Conservation (phyloP, 92 coral and sea anemone species). For the Zoanthus gigantus region DNA sequence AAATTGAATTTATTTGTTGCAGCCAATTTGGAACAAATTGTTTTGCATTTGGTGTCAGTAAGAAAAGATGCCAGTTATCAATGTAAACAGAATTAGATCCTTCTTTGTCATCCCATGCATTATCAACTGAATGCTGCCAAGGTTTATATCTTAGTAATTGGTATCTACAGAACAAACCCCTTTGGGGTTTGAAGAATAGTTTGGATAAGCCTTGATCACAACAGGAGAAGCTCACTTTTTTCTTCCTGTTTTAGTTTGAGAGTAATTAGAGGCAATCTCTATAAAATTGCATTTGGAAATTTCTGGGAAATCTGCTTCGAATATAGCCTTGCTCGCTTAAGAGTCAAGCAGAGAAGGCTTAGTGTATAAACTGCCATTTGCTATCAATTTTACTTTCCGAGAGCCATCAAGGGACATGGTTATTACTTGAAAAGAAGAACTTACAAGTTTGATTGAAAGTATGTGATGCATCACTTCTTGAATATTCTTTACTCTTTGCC, state of each 20-base stretch:
- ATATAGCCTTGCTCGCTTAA: conserved; percentile 47
- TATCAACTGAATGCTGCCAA: conserved; percentile 50
- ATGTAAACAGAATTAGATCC: not conserved
- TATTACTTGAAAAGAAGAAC: conserved; percentile 64
- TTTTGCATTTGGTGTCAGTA: conserved; percentile 44
- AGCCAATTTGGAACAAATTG: conserved; percentile 49
- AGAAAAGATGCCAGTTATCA: conserved; percentile 38
- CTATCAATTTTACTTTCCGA: conserved; percentile 44
- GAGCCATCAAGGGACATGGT: conserved; percentile 69
- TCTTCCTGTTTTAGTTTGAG: conserved; percentile 32
- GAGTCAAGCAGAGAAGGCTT: conserved; percentile 62
- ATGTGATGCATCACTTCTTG: conserved; percentile 74
- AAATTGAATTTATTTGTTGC: conserved; percentile 51
- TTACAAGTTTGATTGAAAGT: conserved; percentile 59
- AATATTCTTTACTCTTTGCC: conserved; percentile 71
- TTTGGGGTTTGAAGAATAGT: conserved; percentile 52
- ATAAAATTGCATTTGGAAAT: conserved; percentile 53
- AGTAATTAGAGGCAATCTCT: conserved; percentile 58
- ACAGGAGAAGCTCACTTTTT: conserved; percentile 45
- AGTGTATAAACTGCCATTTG: conserved; percentile 43
- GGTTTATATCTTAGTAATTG: conserved; percentile 65
- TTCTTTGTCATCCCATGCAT: conserved; percentile 41
- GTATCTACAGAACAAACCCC: conserved; percentile 55
- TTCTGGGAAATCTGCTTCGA: conserved; percentile 49
- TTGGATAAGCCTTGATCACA: conserved; percentile 55